Conservation (phyloP, 2,113 vertebrate species). For the Onychostruthus taczanowskii region DNA sequence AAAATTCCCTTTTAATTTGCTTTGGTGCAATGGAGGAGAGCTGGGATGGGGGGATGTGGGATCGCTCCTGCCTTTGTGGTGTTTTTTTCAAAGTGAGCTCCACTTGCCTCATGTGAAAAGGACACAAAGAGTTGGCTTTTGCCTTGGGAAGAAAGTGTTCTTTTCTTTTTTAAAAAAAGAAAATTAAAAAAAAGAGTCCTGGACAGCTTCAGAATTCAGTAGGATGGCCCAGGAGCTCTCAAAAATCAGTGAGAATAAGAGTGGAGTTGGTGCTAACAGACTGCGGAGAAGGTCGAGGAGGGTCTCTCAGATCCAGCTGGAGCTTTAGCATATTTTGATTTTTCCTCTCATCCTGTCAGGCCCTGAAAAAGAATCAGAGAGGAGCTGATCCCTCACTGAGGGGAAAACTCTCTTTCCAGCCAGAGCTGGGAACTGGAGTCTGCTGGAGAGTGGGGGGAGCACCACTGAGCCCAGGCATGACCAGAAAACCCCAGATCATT, state of each 20-base stretch:
- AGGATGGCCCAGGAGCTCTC: neutral
- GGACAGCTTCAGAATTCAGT: neutral
- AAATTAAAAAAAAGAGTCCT: neutral
- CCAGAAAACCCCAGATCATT: fast-evolving
- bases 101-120: neutral
- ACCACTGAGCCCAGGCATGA: fast-evolving
- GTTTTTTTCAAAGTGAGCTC: neutral
- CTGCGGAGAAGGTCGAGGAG: neutral
- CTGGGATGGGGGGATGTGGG: neutral
- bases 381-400: neutral
- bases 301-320: neutral
- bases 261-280: neutral
- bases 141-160: neutral
- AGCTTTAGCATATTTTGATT: neutral
- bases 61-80: neutral
- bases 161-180: neutral
- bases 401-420: neutral
- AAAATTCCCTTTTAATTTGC: neutral
- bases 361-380: neutral
- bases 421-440: neutral
- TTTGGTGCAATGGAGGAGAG: neutral
- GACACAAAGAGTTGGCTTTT: neutral
- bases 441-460: neutral
- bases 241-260: neutral
- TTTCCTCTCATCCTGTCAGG: neutral